Evolutionary conservation across 2,888 invertebrate genomes (phyloP).

Genomic region (Loripinus fragilis): DNA sequence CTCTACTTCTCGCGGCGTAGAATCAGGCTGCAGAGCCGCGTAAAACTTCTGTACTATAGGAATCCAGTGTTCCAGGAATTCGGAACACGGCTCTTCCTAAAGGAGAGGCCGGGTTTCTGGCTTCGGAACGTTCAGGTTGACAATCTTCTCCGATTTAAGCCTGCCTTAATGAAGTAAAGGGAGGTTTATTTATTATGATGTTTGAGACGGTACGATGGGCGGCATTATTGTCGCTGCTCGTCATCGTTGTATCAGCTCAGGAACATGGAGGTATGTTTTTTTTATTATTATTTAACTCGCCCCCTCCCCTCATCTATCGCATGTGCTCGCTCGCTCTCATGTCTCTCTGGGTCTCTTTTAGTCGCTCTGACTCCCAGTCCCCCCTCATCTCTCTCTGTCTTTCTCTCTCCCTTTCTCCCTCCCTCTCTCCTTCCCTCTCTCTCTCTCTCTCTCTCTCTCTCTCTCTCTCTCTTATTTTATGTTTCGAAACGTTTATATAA

Average conservation of each 20-base stretch:
- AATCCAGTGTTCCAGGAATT: constrained; percentile 64
- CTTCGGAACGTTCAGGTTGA: constrained; percentile 53
- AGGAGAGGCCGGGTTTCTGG: constrained; percentile 62
- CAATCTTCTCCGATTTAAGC: constrained; percentile 50
- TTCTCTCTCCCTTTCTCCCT: too few species aligned
- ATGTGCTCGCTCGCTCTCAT: too few species aligned
- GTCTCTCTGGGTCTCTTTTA: too few species aligned
- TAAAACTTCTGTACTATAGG: constrained; percentile 46
- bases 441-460: too few species aligned
- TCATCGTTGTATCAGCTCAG: constrained; percentile 49
- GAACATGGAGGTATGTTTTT: constrained; percentile 27
- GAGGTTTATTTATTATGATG: constrained; percentile 54
- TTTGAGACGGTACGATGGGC: constrained; percentile 62
- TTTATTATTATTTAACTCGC: too few species aligned
- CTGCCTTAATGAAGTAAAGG: constrained; percentile 56
- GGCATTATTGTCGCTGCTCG: constrained; percentile 50
- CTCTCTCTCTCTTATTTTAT: too few species aligned
- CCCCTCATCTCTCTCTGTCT: too few species aligned
- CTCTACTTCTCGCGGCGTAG: constrained; percentile 23
- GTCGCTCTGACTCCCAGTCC: too few species aligned
- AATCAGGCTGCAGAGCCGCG: constrained; percentile 50
- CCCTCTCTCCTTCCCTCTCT: too few species aligned
- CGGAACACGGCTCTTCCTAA: constrained; percentile 67
- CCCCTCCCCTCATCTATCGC: too few species aligned
- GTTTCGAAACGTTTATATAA: too few species aligned